These are phyloP conservation scores for Atta colombica DNA, from an alignment of 1,140 invertebrate species.

Conservation along the genomic window DNA sequence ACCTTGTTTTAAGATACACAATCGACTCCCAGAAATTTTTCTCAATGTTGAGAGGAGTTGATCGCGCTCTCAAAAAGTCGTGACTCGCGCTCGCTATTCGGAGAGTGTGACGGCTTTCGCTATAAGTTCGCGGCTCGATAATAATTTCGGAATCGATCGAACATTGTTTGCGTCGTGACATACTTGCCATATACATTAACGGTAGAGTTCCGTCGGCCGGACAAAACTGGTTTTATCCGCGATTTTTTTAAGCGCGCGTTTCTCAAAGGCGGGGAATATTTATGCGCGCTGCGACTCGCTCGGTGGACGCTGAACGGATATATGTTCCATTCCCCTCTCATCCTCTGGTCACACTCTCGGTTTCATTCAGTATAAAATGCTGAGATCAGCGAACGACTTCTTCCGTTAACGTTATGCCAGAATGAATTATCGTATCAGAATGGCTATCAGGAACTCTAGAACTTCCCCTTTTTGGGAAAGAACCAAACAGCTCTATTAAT, in stretches of 20 bases:
- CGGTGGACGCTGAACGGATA: slow-evolving; percentile 34
- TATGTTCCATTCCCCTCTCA: not conserved
- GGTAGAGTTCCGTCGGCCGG: slow-evolving; percentile 38
- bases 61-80: not conserved
- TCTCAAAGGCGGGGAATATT: slow-evolving; percentile 43
- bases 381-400: slow-evolving; percentile 13
- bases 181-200: slow-evolving; percentile 43
- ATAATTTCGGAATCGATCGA: slow-evolving; percentile 41
- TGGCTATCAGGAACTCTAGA: not conserved
- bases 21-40: no score
- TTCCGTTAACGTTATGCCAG: slow-evolving; percentile 1
- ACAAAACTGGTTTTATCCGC: slow-evolving; percentile 61
- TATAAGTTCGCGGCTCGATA: not conserved
- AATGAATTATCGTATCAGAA: not conserved
- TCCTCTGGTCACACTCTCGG: slow-evolving; percentile 24
- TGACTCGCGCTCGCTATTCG: not conserved
- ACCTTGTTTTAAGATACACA: no score
- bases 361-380: slow-evolving; percentile 46
- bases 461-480: no score
- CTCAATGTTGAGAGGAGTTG: not conserved
- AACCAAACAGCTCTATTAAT: no score
- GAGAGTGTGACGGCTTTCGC: not conserved
- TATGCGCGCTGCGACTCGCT: slow-evolving; percentile 11
- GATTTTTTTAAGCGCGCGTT: slow-evolving; percentile 43
- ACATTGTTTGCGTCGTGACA: slow-evolving; percentile 38